phyloP scores from a whole-genome alignment of 1,140 invertebrate genomes.

The Trichomalopsis sarcophagae region DNA sequence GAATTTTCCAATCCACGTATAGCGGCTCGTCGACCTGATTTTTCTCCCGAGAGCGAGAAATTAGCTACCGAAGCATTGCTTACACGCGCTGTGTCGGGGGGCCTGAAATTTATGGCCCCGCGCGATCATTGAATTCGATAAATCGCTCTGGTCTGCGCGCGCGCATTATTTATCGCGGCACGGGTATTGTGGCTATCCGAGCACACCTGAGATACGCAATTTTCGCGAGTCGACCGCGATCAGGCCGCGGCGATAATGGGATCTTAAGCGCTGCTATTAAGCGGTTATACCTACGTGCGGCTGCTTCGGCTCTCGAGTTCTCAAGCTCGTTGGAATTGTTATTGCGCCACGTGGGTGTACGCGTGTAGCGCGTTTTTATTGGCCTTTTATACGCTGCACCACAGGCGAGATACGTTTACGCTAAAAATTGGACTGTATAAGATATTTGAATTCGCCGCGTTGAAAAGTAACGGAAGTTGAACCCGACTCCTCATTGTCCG shows the following conservation, averaged over 20 bases:
- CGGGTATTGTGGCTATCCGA: neutral
- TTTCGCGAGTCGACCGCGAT: neutral
- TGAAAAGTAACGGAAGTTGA: too few species aligned
- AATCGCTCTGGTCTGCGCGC: conserved; percentile 1
- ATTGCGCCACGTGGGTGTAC: neutral
- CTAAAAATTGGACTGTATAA: too few species aligned
- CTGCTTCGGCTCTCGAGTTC: neutral
- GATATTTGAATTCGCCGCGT: too few species aligned
- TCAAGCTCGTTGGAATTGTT: neutral
- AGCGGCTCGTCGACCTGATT: neutral
- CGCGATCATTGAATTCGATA: conserved; percentile 57
- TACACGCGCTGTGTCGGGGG: neutral
- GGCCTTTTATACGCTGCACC: too few species aligned
- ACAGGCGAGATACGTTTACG: too few species aligned
- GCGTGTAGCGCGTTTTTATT: too few species aligned
- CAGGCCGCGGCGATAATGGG: neutral
- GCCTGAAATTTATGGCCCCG: conserved; percentile 44
- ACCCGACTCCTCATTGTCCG: too few species aligned
- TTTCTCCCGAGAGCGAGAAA: neutral
- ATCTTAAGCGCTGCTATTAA: conserved; percentile 11
- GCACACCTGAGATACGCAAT: conserved; percentile 39
- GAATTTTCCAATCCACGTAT: neutral
- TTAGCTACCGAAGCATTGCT: conserved; percentile 9
- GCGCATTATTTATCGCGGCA: conserved; percentile 41
- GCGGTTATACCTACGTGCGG: neutral